Conservation (phyloP, 2,113 vertebrate species). For the Epinephelus cyanopodus region DNA sequence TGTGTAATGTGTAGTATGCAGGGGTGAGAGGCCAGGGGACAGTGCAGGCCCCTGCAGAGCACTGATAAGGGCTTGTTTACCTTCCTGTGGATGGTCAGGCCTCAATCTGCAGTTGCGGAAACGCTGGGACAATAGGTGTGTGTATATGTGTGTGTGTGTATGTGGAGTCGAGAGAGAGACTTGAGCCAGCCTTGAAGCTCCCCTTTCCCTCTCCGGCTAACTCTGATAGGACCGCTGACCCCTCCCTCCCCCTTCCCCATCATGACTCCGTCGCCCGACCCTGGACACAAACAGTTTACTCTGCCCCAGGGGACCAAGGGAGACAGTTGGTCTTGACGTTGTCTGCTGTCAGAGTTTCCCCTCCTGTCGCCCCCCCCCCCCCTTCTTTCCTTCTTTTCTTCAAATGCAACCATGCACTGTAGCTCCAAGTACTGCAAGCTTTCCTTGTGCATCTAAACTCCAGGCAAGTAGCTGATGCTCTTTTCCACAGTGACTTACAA, state of each 20-base stretch:
- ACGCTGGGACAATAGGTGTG: conserved; percentile 88
- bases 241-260: conserved; percentile 51
- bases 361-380: not conserved
- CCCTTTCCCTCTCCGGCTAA: conserved; percentile 61
- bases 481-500: conserved; percentile 49
- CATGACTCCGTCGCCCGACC: conserved; percentile 63
- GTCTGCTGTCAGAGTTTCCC: conserved; percentile 69
- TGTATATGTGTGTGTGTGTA: conserved; percentile 58
- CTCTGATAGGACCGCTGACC: conserved; percentile 60
- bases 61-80: conserved; percentile 94
- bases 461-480: conserved; percentile 25
- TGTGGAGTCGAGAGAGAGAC: conserved; percentile 66
- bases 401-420: conserved; percentile 28
- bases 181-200: conserved; percentile 68
- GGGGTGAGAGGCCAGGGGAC: conserved; percentile 88
- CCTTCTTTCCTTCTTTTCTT: conserved; percentile 1
- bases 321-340: conserved; percentile 73
- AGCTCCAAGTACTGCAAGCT: conserved; percentile 16
- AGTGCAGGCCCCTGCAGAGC: conserved; percentile 84
- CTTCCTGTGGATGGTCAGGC: conserved; percentile 92
- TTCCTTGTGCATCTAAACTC: conserved; percentile 35
- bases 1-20: conserved; percentile 72
- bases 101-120: conserved; percentile 86
- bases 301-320: conserved; percentile 62
- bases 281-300: conserved; percentile 79